Evolutionary conservation across 1,140 invertebrate genomes (phyloP), one percentile per base, ranked within the genome.

Genomic region (Drosophila tropicalis): DNA sequence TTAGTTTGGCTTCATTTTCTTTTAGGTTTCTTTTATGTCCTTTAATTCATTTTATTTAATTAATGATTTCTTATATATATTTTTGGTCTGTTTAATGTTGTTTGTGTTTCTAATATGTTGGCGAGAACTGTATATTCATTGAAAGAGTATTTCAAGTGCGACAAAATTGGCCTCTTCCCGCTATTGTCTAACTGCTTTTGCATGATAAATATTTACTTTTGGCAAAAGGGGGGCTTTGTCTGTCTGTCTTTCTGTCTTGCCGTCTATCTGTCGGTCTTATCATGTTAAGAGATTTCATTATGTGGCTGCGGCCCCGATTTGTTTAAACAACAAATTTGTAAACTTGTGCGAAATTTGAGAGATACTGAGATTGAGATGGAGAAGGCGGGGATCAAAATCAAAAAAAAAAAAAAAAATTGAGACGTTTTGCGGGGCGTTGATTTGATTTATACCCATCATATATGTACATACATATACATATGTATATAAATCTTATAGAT

Each of bases 381-480:
- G 58, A 17, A 63, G 58, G 36, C 36, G 36, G 36, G 41, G 15
- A 44, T 22, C 7, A 51, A 51, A 51, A 51, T 51, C 15, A 17
- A 40, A 25, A 25, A 29, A 29, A 40, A 25, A 25, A 29, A 29
- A 29, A 29, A 29, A 6, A 61, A 64, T 78, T 75, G 76, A 78
- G 72, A 55, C 25, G 67, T 75, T 63, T 36, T 51, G 36, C 6
- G 61, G 60, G 65, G 74, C 70, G 74, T 73, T 73, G 76, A 74
- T 78, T 75, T 78, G 62, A 78, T 77, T 67, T 77, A 77, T 74
- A 25, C 25, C 22, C n/a, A 17, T 34, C 36, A 36, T 34, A 36
- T 9, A 34, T 34, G 34, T 15, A 57, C 17, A 6, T 7, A 44
- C 3, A 22, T 19, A 19, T 1, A n/a, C n/a, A 15, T 58, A 15